Conservation (phyloP, 2,888 invertebrate species). For the Drosophila mimetica region DNA sequence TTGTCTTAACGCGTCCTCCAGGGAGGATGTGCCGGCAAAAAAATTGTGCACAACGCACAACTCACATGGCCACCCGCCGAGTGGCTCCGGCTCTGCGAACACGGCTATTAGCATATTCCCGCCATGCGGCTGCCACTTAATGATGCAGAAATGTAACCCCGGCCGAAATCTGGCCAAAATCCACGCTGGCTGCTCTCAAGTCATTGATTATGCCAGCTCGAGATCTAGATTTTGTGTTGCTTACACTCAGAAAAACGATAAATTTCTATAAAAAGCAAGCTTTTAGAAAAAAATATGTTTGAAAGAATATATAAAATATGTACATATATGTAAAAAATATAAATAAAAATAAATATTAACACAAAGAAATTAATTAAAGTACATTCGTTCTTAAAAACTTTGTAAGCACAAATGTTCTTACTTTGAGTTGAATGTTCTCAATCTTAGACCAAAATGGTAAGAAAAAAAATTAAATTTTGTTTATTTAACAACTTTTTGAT, state of each 20-base stretch:
- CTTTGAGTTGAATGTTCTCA: too few relatives aligned
- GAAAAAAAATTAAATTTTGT: too few relatives aligned
- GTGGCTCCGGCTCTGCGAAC: conserved; percentile 11
- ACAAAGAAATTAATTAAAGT: too few relatives aligned
- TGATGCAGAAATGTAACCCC: conserved; percentile 68
- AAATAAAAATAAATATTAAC: too few relatives aligned
- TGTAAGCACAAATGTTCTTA: too few relatives aligned
- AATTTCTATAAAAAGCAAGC: not conserved
- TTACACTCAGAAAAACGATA: not conserved
- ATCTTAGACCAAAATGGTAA: too few relatives aligned
- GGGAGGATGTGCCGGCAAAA: conserved; percentile 34
- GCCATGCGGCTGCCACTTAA: conserved; percentile 65
- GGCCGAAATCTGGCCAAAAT: conserved; percentile 46
- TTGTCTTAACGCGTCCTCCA: conserved; percentile 51
- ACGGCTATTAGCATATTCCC: conserved; percentile 67
- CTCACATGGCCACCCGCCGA: conserved; percentile 41
- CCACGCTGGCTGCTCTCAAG: conserved; percentile 42
- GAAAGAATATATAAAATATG: too few relatives aligned
- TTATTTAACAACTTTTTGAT: too few relatives aligned
- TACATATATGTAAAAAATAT: too few relatives aligned
- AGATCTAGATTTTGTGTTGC: conserved; percentile 7
- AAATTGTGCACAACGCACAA: conserved; percentile 37
- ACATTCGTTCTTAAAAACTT: too few relatives aligned
- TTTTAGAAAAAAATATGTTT: not conserved
- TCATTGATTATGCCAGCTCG: conserved; percentile 59